Conservation (phyloP, 2,888 invertebrate species). For the Agonopterix subpropinquella region DNA sequence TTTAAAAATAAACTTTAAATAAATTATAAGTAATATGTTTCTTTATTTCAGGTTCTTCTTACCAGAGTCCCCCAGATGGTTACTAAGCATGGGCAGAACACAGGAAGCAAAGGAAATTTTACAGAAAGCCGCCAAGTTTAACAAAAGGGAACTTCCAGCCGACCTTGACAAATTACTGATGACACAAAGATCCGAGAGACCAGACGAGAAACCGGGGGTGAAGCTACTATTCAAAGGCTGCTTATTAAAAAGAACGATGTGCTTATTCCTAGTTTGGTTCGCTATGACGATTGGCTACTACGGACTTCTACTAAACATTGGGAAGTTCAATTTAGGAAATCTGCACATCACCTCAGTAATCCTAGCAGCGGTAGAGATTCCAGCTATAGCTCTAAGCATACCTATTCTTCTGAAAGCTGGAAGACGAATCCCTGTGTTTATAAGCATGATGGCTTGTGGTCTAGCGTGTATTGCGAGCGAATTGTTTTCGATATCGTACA, state of each 20-base stretch:
- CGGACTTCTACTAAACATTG: constrained; percentile 82
- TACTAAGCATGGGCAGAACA: constrained; percentile 82
- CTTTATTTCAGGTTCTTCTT: constrained; percentile 78
- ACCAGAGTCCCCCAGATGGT: constrained; percentile 89
- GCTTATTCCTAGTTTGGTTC: constrained; percentile 85
- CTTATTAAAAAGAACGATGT: constrained; percentile 80
- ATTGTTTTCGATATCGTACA: constrained; percentile 65
- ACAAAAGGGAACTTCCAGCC: constrained; percentile 78
- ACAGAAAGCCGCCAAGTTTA: constrained; percentile 79
- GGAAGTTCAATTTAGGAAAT: constrained; percentile 84
- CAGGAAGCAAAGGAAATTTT: constrained; percentile 81
- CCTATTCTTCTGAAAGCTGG: constrained; percentile 84
- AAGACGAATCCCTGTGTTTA: constrained; percentile 81
- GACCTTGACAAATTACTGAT: constrained; percentile 82
- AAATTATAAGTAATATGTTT: background rate
- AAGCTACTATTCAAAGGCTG: constrained; percentile 80
- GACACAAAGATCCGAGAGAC: constrained; percentile 59
- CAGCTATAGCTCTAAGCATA: constrained; percentile 85
- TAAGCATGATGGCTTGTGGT: constrained; percentile 81
- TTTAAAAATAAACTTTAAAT: background rate
- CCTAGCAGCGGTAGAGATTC: constrained; percentile 85
- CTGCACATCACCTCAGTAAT: constrained; percentile 84
- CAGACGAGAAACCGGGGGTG: constrained; percentile 71
- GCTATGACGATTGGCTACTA: constrained; percentile 86
- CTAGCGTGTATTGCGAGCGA: constrained; percentile 81